Conservation (phyloP, 2,113 vertebrate species). For the Eupsittula cactorum region DNA sequence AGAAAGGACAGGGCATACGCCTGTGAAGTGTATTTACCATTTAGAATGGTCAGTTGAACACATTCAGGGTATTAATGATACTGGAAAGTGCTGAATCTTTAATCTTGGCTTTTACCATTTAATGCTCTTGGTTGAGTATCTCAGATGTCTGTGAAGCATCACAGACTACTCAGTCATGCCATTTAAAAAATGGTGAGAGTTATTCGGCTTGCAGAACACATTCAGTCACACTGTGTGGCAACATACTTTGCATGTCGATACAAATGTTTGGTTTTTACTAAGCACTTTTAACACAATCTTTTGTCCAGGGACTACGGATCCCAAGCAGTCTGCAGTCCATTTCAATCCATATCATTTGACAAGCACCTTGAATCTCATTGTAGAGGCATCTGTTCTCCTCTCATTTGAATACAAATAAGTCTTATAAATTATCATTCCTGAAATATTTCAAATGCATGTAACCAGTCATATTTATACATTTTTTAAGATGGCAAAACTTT, state of each 20-base stretch:
- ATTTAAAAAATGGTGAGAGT: background rate
- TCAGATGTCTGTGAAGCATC: constrained; percentile 9
- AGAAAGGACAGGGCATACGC: background rate
- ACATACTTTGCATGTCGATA: background rate
- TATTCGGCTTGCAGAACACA: background rate
- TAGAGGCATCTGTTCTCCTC: background rate
- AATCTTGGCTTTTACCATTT: constrained; percentile 15
- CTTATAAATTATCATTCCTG: background rate
- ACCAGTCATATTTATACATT: background rate
- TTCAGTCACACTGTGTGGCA: background rate
- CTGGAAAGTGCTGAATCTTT: background rate
- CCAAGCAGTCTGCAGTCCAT: background rate
- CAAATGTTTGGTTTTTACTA: background rate
- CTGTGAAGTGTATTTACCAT: constrained; percentile 38
- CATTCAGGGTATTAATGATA: background rate
- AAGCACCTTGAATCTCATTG: background rate
- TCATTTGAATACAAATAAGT: background rate
- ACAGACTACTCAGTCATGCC: background rate
- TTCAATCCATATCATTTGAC: background rate
- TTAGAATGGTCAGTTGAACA: background rate
- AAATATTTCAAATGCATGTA: background rate
- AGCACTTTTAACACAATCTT: background rate
- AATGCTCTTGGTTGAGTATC: background rate
- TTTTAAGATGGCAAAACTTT: background rate
- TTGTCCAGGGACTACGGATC: background rate